Conservation (phyloP, 2,113 vertebrate species). For the Capreolus pygargus region DNA sequence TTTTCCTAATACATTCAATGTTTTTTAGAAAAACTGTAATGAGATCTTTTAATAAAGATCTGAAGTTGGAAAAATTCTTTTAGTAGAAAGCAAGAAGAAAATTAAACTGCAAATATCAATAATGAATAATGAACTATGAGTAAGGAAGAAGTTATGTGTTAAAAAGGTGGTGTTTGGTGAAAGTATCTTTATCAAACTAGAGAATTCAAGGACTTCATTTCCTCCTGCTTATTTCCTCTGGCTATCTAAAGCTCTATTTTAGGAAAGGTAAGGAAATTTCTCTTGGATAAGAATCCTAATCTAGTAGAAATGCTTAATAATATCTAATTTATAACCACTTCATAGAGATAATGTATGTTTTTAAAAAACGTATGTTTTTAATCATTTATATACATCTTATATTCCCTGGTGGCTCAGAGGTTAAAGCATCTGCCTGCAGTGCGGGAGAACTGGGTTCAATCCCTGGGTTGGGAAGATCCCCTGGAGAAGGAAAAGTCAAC, state of each 20-base stretch:
- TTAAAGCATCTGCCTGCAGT: no score
- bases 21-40: conserved; percentile 32
- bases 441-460: no score
- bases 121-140: not conserved
- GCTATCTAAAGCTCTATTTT: not conserved
- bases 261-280: not conserved
- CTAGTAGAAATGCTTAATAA: not conserved
- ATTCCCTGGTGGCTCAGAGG: not conserved
- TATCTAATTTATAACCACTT: not conserved
- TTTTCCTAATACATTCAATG: conserved; percentile 20
- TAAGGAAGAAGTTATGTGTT: not conserved
- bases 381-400: not conserved
- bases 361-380: not conserved
- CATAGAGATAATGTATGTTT: not conserved
- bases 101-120: conserved; percentile 33
- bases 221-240: not conserved
- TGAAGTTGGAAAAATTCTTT: conserved; percentile 40
- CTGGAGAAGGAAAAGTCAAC: no score
- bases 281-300: not conserved
- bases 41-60: conserved; percentile 17
- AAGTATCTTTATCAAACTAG: not conserved
- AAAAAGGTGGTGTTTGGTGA: not conserved
- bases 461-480: no score
- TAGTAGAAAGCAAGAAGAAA: conserved; percentile 57
- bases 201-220: not conserved